Base-by-base conservation (phyloP, 2,888 invertebrate species). In the Sinhomidia bicolor region DNA sequence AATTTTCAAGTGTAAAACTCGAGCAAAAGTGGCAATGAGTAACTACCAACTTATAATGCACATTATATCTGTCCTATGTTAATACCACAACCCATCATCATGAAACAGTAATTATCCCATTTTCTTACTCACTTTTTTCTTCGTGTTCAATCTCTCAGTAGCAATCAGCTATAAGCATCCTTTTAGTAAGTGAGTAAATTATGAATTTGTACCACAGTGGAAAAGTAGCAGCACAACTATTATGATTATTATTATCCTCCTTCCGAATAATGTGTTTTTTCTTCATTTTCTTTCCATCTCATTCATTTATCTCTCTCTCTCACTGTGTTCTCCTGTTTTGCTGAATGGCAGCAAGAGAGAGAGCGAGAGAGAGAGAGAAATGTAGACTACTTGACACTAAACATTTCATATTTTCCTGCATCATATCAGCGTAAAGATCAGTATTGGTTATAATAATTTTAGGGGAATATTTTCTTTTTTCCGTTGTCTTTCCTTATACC, bases 41-140 rank as follows among this genome's bases (percentile, higher is more conserved):
- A 57, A 20, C 36, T 65, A 32, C 17, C 17, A 7, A 14, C 17
- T 65, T 65, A 36, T 36, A 60, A 4, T 65, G n/a, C n/a, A n/a
- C n/a, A n/a, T n/a, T n/a, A n/a, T n/a, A 32, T 51, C 36, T 36
- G n/a, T 23, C n/a, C n/a, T 36, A 62, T 62, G 65, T 65, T 36
- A 65, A 65, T 32, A 36, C 36, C 12, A 17, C 65, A n/a, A 74
- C 12, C 23, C 44, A 74, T 23, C 26, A 80, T 62, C 71, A 51
- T 76, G 76, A 84, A 47, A 44, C 29, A 74, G 84, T 76, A 84
- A 84, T 84, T 84, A 84, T 74, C 84, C 57, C 74, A 9, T 47
- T 44, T 71, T 36, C 5, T 71, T 44, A 44, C 14, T 32, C 14
- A 7, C 65, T 41, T 26, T 26, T 68, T 20, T 20, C 36, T 17